Conservation (phyloP, 2,797 vertebrate genomes). For the Prunella strophiata region DNA sequence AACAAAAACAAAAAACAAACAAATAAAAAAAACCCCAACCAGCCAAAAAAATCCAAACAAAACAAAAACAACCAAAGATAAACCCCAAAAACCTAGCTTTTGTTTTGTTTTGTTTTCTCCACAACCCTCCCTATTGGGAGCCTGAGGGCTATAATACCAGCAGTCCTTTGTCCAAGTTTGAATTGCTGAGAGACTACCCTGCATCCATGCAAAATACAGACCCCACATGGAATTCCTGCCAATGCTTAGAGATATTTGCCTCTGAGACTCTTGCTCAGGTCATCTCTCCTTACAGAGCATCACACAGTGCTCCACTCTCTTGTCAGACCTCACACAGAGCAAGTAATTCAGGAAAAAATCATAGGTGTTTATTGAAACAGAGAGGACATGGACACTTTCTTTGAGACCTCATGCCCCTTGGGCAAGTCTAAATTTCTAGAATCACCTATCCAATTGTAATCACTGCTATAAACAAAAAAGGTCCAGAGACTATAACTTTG, state of each 20-base stretch:
- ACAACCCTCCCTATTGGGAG: not conserved
- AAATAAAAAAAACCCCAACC: not conserved
- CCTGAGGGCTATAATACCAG: not conserved
- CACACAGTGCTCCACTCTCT: not conserved
- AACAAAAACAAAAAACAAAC: not conserved
- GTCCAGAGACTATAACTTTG: not conserved
- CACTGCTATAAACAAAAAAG: not conserved
- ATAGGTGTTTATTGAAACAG: not conserved
- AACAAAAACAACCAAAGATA: not conserved
- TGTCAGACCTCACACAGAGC: constrained; percentile 21
- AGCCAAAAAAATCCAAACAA: not conserved
- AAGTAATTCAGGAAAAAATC: not conserved
- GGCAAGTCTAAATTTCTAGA: constrained; percentile 10
- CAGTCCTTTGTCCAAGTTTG: not conserved
- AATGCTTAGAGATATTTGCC: not conserved
- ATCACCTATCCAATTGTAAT: not conserved
- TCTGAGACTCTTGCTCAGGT: not conserved
- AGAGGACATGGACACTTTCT: not conserved
- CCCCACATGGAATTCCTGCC: not conserved
- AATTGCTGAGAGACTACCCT: not conserved
- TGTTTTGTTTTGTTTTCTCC: not conserved
- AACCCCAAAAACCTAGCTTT: not conserved
- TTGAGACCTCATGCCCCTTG: not conserved
- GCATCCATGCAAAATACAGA: not conserved
- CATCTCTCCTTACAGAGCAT: not conserved